Evolutionary conservation across 92 coral and sea anemone species (phyloP), one percentile per base, ranked within the genome.

Genomic region (Scolanthus callimorphus): DNA sequence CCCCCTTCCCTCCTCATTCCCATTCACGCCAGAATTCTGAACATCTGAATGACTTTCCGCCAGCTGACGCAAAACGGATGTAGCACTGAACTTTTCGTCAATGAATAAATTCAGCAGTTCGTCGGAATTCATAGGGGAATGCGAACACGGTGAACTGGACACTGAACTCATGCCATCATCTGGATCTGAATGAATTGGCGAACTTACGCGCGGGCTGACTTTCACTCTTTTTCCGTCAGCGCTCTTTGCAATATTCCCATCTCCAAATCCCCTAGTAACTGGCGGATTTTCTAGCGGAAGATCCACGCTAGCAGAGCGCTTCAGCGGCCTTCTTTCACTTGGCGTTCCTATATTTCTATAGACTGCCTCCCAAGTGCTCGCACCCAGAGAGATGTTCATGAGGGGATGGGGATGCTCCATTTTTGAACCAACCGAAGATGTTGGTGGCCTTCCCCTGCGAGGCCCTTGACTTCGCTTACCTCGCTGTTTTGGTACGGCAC

Each of bases 21-120:
- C 23, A 34, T 15, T 34, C 15, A 15, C 9, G 4, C 4, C 23
- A 9, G 8, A 4, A 10, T 20, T 19, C 17, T 20, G 17, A 4
- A 20, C 12, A 46, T 46, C 52, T 22, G 44, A 21, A 56, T 68
- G 80, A 51, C 70, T 61, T 43, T 69, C 74, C 15, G 96, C 96
- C 1, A 87, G 79, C 54, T 83, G 80, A 49, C 72, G 83, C 24
- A 87, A 45, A 64, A 80, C 79, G 38, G 86, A 75, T 28, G 86
- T 80, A 29, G 96, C 96, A 60, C 83, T 63, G 19, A 83, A 87
- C 37, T 78, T 82, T 29, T 50, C 38, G 37, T 78, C 85, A 25
- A 68, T 61, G 29, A 68, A 68, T 3, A 68, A 37, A 34, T 68
- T 68, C 44, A 68, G 63, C 11, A 68, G 39, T 25, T 68, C 75